A percentile compares a stretch with the other conserved stretches of the same genome.
Evolutionary conservation across 64 coral and sea anemone genomes (phyloP).

Genomic region (Catalaphyllia jardinei): DNA sequence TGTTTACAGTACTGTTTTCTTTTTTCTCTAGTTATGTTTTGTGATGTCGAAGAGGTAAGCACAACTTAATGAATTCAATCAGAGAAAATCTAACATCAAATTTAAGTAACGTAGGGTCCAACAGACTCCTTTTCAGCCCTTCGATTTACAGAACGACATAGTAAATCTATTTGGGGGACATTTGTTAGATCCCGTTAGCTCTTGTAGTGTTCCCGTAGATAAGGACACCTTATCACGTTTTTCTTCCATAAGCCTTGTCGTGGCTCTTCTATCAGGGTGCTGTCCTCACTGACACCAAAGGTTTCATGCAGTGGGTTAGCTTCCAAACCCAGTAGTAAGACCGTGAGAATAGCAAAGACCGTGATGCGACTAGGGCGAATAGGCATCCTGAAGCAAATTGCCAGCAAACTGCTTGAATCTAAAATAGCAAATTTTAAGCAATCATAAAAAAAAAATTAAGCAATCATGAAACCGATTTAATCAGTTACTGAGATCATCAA

Average conservation of each 20-base stretch:
- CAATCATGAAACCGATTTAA: too few species aligned
- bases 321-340: not conserved
- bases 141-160: not conserved
- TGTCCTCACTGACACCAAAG: not conserved
- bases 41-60: not conserved
- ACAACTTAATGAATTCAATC: not conserved
- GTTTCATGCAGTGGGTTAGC: not conserved
- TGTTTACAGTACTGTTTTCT: too few species aligned
- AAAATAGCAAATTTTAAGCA: too few species aligned
- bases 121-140: not conserved
- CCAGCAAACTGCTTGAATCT: too few species aligned
- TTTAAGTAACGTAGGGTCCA: not conserved
- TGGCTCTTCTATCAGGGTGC: not conserved
- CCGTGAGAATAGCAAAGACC: not conserved
- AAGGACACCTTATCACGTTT: not conserved
- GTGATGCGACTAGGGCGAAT: not conserved
- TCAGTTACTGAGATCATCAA: too few species aligned
- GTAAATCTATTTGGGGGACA: too few species aligned
- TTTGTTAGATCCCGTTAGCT: not conserved
- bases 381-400: not conserved
- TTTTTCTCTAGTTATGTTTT: too few species aligned
- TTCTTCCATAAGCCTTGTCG: not conserved
- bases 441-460: too few species aligned
- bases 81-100: not conserved
- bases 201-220: not conserved